Evolutionary conservation across 2,888 invertebrate genomes (phyloP).

Genomic region (Pseudanteris insignis): DNA sequence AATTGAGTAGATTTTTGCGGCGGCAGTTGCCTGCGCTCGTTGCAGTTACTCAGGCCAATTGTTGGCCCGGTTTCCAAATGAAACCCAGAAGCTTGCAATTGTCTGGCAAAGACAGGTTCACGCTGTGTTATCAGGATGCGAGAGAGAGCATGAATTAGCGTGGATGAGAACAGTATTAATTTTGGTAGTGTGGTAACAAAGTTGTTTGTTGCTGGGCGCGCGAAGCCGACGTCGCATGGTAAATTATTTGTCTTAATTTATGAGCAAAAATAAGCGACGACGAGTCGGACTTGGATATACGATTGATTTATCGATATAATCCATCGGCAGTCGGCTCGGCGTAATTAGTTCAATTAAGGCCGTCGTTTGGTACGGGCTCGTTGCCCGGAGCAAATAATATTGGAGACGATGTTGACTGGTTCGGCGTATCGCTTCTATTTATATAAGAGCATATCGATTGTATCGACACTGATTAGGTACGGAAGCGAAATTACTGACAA

Average conservation of each 20-base stretch:
- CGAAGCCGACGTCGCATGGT: slow-evolving; percentile 32
- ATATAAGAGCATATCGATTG: slow-evolving; percentile 45
- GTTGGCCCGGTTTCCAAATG: too few relatives aligned
- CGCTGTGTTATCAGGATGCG: slow-evolving; percentile 21
- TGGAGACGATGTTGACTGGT: slow-evolving; percentile 43
- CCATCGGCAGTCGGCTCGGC: slow-evolving; percentile 40
- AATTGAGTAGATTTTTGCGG: background rate
- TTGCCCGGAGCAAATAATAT: slow-evolving; percentile 44
- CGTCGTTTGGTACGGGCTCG: slow-evolving; percentile 38
- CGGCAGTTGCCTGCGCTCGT: too few relatives aligned
- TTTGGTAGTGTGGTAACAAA: slow-evolving; percentile 24
- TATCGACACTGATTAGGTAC: slow-evolving; percentile 39
- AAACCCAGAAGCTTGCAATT: too few relatives aligned
- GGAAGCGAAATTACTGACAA: slow-evolving; percentile 43
- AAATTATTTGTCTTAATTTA: slow-evolving; percentile 44
- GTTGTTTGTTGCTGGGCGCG: slow-evolving; percentile 12
- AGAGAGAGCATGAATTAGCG: slow-evolving; percentile 29
- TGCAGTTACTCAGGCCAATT: too few relatives aligned
- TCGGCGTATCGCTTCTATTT: slow-evolving; percentile 44
- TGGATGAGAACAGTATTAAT: slow-evolving; percentile 22
- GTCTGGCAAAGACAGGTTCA: slow-evolving; percentile 4
- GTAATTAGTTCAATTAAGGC: slow-evolving; percentile 46
- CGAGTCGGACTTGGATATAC: slow-evolving; percentile 36
- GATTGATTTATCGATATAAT: slow-evolving; percentile 46
- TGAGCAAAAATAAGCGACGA: slow-evolving; percentile 26